These are phyloP conservation scores for Thumatha senex DNA, from an alignment of 2,888 invertebrate species.

Conservation along the genomic window DNA sequence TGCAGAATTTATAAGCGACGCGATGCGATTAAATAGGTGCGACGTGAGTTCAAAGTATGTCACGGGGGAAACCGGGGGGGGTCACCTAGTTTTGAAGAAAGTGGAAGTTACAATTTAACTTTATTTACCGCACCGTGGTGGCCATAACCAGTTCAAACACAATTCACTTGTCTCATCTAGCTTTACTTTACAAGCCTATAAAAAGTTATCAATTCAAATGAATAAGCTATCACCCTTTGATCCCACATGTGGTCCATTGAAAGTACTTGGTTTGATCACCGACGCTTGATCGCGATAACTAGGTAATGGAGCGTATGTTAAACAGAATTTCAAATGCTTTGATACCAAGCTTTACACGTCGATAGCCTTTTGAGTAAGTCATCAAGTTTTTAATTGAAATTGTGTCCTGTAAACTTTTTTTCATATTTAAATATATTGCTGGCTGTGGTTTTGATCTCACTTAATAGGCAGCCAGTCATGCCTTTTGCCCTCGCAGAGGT, in stretches of 20 bases:
- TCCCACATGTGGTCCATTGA: constrained; percentile 65
- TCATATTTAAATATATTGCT: no score
- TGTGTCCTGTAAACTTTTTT: neutral
- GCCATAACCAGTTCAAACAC: no score
- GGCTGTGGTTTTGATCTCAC: no score
- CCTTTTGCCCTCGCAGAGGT: no score
- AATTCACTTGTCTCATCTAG: constrained; percentile 12
- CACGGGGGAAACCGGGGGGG: no score
- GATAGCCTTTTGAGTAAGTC: constrained; percentile 22
- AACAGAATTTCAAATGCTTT: constrained; percentile 63
- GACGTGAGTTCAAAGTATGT: no score
- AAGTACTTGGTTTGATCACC: constrained; percentile 61
- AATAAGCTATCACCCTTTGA: constrained; percentile 71
- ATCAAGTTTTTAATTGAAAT: constrained; percentile 24
- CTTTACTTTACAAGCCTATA: constrained; percentile 19
- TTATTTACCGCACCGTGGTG: no score
- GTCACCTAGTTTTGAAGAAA: no score
- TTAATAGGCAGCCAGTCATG: no score
- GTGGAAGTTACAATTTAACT: no score
- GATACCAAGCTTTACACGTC: constrained; percentile 40
- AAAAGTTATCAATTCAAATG: constrained; percentile 65
- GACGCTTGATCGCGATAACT: constrained; percentile 60
- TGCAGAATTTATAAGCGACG: no score
- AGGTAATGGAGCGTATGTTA: constrained; percentile 65
- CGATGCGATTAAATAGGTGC: no score